These are phyloP conservation scores for Dendrolimus houi DNA, from an alignment of 2,888 invertebrate species.

Conservation along the genomic window DNA sequence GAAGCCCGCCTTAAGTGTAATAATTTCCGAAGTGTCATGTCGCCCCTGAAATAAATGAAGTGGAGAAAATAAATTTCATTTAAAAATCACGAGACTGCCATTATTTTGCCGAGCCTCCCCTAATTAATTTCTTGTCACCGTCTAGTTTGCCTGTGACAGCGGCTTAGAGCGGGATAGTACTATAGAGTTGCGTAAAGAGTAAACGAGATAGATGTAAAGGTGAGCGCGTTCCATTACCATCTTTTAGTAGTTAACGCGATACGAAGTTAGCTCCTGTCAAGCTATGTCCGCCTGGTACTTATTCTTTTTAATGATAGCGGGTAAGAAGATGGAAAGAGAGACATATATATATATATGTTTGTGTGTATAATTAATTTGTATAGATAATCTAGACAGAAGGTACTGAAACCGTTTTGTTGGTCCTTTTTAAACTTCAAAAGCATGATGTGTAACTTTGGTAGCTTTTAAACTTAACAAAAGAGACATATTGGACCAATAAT, in stretches of 20 bases:
- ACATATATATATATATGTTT: too few species aligned
- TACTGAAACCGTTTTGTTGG: too few species aligned
- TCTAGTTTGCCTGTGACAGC: constrained; percentile 68
- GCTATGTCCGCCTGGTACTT: constrained; percentile 56
- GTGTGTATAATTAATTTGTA: too few species aligned
- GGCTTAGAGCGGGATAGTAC: constrained; percentile 33
- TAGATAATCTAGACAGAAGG: too few species aligned
- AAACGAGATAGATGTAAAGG: constrained; percentile 44
- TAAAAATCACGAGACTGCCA: constrained; percentile 72
- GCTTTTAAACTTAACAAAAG: background rate
- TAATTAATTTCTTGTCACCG: constrained; percentile 76
- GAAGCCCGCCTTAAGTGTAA: constrained; percentile 56
- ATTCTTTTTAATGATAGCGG: constrained; percentile 51
- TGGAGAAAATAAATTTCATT: constrained; percentile 74
- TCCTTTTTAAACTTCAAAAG: too few species aligned
- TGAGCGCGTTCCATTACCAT: constrained; percentile 69
- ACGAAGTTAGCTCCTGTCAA: constrained; percentile 54
- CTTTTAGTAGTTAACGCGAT: constrained; percentile 68
- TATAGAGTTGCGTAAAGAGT: constrained; percentile 11
- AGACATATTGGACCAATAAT: background rate
- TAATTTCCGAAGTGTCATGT: constrained; percentile 74
- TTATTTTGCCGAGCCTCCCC: constrained; percentile 70
- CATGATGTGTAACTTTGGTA: too few species aligned
- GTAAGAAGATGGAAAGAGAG: constrained; percentile 13
- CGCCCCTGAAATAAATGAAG: constrained; percentile 69